Base-by-base conservation (phyloP, 2,888 invertebrate species). In the Coelogynopora nodosa region DNA sequence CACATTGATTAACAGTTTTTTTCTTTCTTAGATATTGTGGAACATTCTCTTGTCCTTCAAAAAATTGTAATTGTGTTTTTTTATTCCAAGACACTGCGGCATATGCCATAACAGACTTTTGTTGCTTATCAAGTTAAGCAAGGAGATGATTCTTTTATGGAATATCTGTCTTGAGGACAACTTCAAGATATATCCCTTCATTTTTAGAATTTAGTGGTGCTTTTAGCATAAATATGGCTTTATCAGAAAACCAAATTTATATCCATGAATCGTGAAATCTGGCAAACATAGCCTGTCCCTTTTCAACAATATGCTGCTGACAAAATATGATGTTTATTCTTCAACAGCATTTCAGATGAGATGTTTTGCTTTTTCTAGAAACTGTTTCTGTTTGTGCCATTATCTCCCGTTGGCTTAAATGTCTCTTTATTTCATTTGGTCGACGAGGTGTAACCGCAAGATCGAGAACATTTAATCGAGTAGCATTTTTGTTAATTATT, bases 1-100 rank as follows among this genome's bases (percentile, higher is more conserved):
- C 84, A 27, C 2, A 5, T 30, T 83, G 84, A 30, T 83, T 83
- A 30, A 83, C 29, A 2, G 31, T 83, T 30, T 83, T 83, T n/a
- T 31, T 30, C n/a, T 83, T 28, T 27, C 31, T 83, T 83, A 2
- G 5, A 5, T 28, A 83, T 28, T 28, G 31, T 5, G 2, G 49
- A 26, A 80, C 80, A 80, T 80, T 27, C 10, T 83, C 29, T 83
- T 83, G 29, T n/a, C 81, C 81, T 80, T 80, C 28, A 18, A 80
- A 10, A 27, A 80, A 80, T 80, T n/a, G 26, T n/a, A 80, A 18
- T 80, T 80, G 81, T 10, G 81, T 80, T 80, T 80, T 80, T 2
- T n/a, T n/a, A 10, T 80, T 80, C 81, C 81, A 80, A 10, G 81
- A 80, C 81, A 80, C 81, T 80, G 81, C 81, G 2, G 2, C 28